phyloP scores from a whole-genome alignment of 2,797 vertebrate species.

The Sebastes trivittatus region DNA sequence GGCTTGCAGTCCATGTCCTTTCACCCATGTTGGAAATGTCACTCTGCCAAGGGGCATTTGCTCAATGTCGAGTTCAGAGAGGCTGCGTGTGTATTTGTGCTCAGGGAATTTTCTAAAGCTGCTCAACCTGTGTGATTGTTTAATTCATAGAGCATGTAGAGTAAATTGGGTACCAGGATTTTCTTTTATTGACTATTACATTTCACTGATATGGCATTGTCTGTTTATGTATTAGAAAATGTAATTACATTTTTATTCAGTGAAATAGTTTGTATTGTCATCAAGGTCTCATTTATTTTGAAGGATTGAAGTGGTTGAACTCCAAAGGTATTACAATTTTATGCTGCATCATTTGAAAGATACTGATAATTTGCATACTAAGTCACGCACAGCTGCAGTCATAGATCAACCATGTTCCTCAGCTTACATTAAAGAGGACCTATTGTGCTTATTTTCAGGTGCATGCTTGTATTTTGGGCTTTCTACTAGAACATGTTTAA shows the following conservation, averaged over 20 bases:
- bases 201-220: neutral
- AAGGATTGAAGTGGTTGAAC: neutral
- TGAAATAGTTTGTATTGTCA: neutral
- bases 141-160: neutral
- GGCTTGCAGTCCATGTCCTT: neutral
- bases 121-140: neutral
- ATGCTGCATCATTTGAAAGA: neutral
- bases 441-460: fast-evolving
- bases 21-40: neutral
- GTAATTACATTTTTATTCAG: neutral
- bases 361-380: neutral
- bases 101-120: neutral
- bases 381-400: too few relatives aligned
- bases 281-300: neutral
- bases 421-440: neutral
- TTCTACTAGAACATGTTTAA: too few relatives aligned
- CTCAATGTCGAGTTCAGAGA: neutral
- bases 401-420: neutral
- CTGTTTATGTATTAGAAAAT: neutral
- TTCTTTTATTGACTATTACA: neutral
- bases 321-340: neutral
- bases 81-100: neutral
- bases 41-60: neutral
- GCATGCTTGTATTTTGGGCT: too few relatives aligned
- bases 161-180: neutral